A percentile compares a stretch with the other conserved stretches of the same genome.
Conservation (phyloP, 1,140 invertebrate species). For the Hesperophylax magnus region DNA sequence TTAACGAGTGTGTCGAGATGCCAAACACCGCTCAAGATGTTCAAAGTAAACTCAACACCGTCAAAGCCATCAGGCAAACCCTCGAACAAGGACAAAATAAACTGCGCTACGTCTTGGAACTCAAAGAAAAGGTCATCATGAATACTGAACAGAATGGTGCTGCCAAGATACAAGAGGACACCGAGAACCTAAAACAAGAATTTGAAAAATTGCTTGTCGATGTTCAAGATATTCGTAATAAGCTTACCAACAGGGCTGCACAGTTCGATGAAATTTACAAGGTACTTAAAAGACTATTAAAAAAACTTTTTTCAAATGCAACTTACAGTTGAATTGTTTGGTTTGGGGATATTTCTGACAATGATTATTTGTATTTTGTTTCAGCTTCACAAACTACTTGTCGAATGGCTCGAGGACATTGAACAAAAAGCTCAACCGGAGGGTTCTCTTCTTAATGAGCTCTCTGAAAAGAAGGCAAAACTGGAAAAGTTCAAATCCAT, state of each 20-base stretch:
- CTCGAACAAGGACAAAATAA: constrained; percentile 94
- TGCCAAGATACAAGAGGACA: constrained; percentile 90
- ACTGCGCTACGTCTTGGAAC: constrained; percentile 87
- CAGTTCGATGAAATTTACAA: constrained; percentile 90
- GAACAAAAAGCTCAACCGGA: constrained; percentile 84
- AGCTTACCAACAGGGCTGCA: constrained; percentile 77
- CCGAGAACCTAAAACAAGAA: constrained; percentile 88
- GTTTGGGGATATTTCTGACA: neutral
- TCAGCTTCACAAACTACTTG: constrained; percentile 78
- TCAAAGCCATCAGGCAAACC: constrained; percentile 87
- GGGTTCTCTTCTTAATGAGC: constrained; percentile 82
- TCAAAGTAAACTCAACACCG: constrained; percentile 85
- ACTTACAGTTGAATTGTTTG: neutral
- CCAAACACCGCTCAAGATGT: constrained; percentile 85
- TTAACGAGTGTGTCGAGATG: constrained; percentile 82
- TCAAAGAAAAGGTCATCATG: constrained; percentile 93
- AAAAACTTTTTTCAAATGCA: neutral
- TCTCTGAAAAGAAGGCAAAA: constrained; percentile 91
- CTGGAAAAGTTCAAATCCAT: constrained; percentile 87
- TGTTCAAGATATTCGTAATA: constrained; percentile 83
- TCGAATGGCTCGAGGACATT: constrained; percentile 90
- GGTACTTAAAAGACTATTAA: constrained; percentile 62
- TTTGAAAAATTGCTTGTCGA: constrained; percentile 89
- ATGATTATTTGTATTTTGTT: neutral
- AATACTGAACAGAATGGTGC: constrained; percentile 91